Evolutionary conservation across 37 sponge, comb jelly and placozoan species (phyloP).

Genomic region (Ephydatia muelleri): DNA sequence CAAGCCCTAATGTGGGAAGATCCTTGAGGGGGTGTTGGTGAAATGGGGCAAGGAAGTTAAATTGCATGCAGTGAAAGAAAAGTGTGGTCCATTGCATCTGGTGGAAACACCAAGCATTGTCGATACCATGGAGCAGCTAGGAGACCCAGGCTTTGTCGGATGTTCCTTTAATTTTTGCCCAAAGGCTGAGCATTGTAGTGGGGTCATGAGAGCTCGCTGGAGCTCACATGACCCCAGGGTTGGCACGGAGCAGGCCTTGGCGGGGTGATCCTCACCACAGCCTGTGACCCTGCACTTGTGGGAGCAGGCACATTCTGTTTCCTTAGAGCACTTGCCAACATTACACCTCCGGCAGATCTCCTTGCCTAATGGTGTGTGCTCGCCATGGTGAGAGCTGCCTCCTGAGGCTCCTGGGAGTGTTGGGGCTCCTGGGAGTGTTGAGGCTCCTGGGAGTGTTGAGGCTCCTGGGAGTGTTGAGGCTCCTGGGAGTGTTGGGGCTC

Average conservation of each 20-base stretch:
- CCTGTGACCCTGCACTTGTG: too few relatives aligned
- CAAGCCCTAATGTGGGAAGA: conserved; percentile 34
- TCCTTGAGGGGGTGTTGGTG: conserved; percentile 14
- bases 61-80: too few relatives aligned
- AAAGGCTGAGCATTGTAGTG: conserved; percentile 9
- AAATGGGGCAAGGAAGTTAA: background rate
- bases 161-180: conserved; percentile 16
- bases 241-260: background rate
- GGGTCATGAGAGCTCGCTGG: conserved; percentile 39
- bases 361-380: conserved; percentile 9
- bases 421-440: too few relatives aligned
- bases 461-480: too few relatives aligned
- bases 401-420: too few relatives aligned
- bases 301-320: conserved; percentile 13
- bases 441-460: too few relatives aligned
- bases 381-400: too few relatives aligned
- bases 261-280: conserved; percentile 31
- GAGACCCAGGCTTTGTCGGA: conserved; percentile 23
- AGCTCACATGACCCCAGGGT: conserved; percentile 8
- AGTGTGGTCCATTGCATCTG: too few relatives aligned
- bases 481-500: too few relatives aligned
- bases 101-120: background rate
- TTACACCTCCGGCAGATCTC: conserved; percentile 33
- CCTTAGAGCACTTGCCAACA: conserved; percentile 17
- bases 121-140: conserved; percentile 12